A percentile compares a stretch with the other conserved stretches of the same genome.
These are phyloP conservation scores for Hartigia nigra DNA, from an alignment of 2,888 invertebrate genomes.

Conservation along the genomic window DNA sequence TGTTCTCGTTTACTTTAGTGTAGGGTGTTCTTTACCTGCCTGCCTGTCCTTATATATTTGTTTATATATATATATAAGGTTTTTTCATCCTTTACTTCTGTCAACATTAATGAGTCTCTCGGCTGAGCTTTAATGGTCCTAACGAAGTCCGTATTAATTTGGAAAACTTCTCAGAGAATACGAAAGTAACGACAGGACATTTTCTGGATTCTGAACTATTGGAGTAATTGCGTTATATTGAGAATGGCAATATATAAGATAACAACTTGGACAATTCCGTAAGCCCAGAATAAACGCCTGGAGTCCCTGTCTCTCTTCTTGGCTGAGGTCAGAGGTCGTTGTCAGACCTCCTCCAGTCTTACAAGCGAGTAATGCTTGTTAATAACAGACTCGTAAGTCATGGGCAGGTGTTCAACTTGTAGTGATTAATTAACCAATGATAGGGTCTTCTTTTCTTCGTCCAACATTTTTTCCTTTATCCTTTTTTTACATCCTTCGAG, in stretches of 20 bases:
- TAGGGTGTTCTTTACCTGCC: neutral
- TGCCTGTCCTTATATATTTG: neutral
- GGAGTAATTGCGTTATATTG: neutral
- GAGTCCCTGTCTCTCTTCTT: neutral
- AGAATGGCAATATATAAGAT: neutral
- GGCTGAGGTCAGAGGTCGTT: neutral
- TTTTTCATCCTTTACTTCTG: neutral
- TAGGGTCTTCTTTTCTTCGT: slow-evolving; percentile 32
- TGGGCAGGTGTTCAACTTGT: slow-evolving; percentile 45
- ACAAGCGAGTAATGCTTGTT: slow-evolving; percentile 44
- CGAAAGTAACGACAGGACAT: neutral
- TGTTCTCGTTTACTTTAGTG: neutral
- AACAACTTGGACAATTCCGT: neutral
- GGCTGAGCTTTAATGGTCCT: neutral
- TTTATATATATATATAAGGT: neutral
- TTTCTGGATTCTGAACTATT: neutral
- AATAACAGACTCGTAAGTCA: slow-evolving; percentile 45
- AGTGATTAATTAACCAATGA: slow-evolving; percentile 54
- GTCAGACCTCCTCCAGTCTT: neutral
- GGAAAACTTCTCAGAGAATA: neutral
- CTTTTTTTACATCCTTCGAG: neutral
- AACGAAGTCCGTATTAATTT: neutral
- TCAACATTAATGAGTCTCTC: neutral
- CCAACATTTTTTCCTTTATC: neutral
- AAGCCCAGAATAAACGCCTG: neutral